Evolutionary conservation across 2,113 vertebrate species (phyloP), one percentile per base, ranked within the genome.

Genomic region (Perognathus longimembris): DNA sequence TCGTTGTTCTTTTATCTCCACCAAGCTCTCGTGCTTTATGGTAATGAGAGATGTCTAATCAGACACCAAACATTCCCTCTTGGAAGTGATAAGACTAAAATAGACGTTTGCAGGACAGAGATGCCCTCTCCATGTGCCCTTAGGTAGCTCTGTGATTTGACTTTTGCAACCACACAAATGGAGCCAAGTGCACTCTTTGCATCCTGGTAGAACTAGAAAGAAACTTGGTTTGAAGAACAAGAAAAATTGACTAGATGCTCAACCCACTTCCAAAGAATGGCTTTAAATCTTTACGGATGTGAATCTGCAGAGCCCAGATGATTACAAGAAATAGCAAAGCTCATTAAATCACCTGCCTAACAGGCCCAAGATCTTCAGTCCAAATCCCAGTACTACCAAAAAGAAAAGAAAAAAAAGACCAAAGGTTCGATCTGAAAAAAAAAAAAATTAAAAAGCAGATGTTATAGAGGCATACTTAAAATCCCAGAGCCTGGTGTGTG

Each of bases 371-470:
- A 54, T 4, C 50, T 4, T 54, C 12, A 54, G 50, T 54, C 50
- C 50, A 54, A 54, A 54, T 54, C 14, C 50, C 11, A 54, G 50
- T 54, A 54, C 50, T 15, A 54, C 17, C 15, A 54, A 54, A 54
- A 54, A 54, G 50, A 18, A 54, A 54, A 18, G 50, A 18, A 54
- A 54, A 54, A 17, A 45, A 83, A 70, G 14, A n/a, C 30, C 14
- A 88, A 88, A 67, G 12, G 45, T 69, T 57, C n/a, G 28, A 15
- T 85, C 40, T 74, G 38, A 54, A 4, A 54, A 91, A 74, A 57
- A 88, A 77, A 57, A 86, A 91, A 45, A 40, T 7, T 42, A 91
- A 63, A 94, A 84, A 71, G 84, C 42, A 79, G 38, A 3, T 83
- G 42, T 82, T 67, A 32, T 69, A 57, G 17, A 22, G 28, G 78